phyloP scores from a whole-genome alignment of 2,113 vertebrate genomes.

The Panthera tigris region DNA sequence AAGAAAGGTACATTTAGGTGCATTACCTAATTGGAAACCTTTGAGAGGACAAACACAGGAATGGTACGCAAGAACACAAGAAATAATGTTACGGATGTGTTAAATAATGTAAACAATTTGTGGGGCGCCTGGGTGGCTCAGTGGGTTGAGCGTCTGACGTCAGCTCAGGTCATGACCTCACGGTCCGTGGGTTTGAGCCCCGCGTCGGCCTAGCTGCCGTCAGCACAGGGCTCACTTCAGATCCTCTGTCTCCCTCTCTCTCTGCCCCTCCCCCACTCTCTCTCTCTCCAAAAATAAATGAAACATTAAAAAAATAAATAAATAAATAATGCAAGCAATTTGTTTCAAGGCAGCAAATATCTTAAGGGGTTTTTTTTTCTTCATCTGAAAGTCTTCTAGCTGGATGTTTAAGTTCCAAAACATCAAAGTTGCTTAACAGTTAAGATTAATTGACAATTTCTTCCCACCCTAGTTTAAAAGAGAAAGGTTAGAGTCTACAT shows the following conservation, averaged over 20 bases:
- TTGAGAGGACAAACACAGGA: neutral
- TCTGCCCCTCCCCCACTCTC: too few relatives aligned
- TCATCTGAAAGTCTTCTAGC: neutral
- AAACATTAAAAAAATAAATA: too few relatives aligned
- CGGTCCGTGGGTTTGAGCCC: too few relatives aligned
- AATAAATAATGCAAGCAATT: neutral
- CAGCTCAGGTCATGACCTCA: too few relatives aligned
- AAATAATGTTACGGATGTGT: neutral
- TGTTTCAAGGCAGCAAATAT: conserved; percentile 20
- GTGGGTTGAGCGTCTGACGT: too few relatives aligned
- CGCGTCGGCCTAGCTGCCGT: too few relatives aligned
- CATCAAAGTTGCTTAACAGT: neutral
- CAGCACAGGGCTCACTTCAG: too few relatives aligned
- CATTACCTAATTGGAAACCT: neutral
- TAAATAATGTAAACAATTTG: neutral
- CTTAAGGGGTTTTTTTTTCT: neutral
- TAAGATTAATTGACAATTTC: neutral
- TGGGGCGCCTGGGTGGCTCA: neutral
- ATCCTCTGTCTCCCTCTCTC: too few relatives aligned
- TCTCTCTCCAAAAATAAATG: too few relatives aligned
- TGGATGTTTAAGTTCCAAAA: neutral
- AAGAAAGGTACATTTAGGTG: conserved; percentile 6
- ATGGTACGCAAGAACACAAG: neutral
- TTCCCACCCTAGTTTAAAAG: neutral
- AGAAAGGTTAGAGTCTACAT: neutral